Evolutionary conservation across 2,797 vertebrate species (phyloP), one percentile per base, ranked within the genome.

Genomic region (Sitta carolinensis): DNA sequence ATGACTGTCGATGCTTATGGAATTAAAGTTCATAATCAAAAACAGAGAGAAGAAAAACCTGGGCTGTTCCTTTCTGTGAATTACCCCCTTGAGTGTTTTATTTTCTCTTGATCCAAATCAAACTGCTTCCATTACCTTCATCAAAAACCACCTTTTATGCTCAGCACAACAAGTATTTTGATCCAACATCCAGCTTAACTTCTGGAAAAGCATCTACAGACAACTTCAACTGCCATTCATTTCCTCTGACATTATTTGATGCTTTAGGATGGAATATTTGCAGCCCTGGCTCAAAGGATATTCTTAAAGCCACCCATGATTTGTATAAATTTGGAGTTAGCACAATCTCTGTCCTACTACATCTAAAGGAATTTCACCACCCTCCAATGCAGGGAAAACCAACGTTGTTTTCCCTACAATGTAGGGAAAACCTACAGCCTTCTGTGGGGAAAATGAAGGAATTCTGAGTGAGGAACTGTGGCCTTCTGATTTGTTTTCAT

Each of bases 1-100:
- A 59, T 5, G 21, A 17, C 36, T 47, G 23, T 1, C 19, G 43
- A 15, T 0, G 4, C 66, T 50, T 42, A 29, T 5, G 14, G 32
- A 40, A 54, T 42, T 86, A 25, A 38, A 61, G 17, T 18, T 83
- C n/a, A 20, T 11, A 13, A 42, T 9, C 61, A 45, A 32, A 40
- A 55, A 17, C 12, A 16, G 29, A 34, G 25, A 63, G 29, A 62
- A 47, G 23, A 69, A 20, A 85, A 63, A 45, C 16, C 52, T 10
- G 1, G 11, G 43, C 27, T 32, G 13, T 2, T 59, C 45, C 34
- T 42, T 42, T 38, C 16, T 20, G 16, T 22, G 16, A 43, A 50
- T 80, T 70, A 80, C 17, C 72, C 43, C 16, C 22, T 30, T 74
- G 0, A 66, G 26, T 3, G 27, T 18, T 62, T 54, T 48, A 51